Base-by-base conservation (phyloP, 2,113 vertebrate genomes). In the Callithrix jacchus region DNA sequence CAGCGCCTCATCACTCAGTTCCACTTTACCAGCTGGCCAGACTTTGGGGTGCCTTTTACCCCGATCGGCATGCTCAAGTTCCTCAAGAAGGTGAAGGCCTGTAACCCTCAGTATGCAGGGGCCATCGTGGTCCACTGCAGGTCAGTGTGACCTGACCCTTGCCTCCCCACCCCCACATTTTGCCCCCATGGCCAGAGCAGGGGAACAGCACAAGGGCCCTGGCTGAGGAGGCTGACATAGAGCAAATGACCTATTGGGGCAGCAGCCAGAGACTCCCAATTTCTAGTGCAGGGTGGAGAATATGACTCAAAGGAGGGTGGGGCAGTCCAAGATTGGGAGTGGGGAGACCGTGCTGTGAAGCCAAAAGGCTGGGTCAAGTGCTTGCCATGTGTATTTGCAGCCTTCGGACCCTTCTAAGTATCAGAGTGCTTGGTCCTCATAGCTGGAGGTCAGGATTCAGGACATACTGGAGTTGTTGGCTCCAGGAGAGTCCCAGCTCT, bases 21-120 rank as follows among this genome's bases (percentile, higher is more conserved):
- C 98, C 99, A 99, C 98, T 99, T 99, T 98, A 99, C 99, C 98
- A 99, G 99, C 98, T 99, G 99, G 99, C 99, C 99, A 0, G 99
- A 99, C 97, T 99, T 99, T 0, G 99, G 99, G 93, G 99, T 99
- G 23, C 99, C 99, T 94, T 99, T 99, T 97, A 99, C 99, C 68
- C 99, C 99, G 5, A 99, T 99, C 0, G 99, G 99, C 77, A 99
- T 99, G 99, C 99, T 99, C 73, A 99, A 99, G 98, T 99, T 99
- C 98, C 98, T 99, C 56, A 99, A 99, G 98, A 99, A 99, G 97
- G 99, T 99, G 97, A 99, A 99, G 98, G 99, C 98, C 7, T 99
- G 98, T 97, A 99, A 99, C 81, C 99, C 99, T 7, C 99, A 99
- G 52, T 99, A 99, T 8, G 99, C 99, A 32, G 99, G 99, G 32